Evolutionary conservation across 2,797 vertebrate genomes (phyloP).

Genomic region (Acrossocheilus fasciatus): DNA sequence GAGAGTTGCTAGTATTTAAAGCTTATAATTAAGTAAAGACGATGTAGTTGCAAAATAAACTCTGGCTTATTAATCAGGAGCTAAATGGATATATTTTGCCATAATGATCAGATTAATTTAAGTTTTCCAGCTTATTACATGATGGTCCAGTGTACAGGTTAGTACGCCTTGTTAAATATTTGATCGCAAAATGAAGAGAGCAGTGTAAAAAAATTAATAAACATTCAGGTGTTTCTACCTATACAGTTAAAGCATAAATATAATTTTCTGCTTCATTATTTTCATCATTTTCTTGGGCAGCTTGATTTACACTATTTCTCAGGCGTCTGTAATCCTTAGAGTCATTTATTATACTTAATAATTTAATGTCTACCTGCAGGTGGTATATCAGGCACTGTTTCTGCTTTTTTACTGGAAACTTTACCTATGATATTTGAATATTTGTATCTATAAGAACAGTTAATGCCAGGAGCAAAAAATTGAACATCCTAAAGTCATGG

Average conservation of each 20-base stretch:
- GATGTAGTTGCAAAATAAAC: neutral
- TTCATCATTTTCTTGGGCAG: neutral
- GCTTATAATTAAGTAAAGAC: neutral
- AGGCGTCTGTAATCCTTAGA: neutral
- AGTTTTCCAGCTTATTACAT: neutral
- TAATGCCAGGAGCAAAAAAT: neutral
- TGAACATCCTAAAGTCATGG: neutral
- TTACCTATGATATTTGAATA: neutral
- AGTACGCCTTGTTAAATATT: neutral
- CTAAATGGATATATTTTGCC: neutral
- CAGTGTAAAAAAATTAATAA: neutral
- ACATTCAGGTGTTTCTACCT: neutral
- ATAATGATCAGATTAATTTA: neutral
- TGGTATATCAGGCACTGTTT: neutral
- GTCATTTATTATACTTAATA: neutral
- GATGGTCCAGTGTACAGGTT: neutral
- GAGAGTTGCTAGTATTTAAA: neutral
- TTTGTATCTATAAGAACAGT: neutral
- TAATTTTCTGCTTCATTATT: neutral
- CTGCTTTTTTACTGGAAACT: neutral
- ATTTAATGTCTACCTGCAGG: neutral
- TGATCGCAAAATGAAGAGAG: neutral
- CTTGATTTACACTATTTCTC: conserved; percentile 12
- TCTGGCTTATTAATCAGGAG: neutral
- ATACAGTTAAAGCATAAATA: neutral